Evolutionary conservation across 53 echinoderm and acorn worm genomes (phyloP).

Genomic region (Zoroaster sp.): DNA sequence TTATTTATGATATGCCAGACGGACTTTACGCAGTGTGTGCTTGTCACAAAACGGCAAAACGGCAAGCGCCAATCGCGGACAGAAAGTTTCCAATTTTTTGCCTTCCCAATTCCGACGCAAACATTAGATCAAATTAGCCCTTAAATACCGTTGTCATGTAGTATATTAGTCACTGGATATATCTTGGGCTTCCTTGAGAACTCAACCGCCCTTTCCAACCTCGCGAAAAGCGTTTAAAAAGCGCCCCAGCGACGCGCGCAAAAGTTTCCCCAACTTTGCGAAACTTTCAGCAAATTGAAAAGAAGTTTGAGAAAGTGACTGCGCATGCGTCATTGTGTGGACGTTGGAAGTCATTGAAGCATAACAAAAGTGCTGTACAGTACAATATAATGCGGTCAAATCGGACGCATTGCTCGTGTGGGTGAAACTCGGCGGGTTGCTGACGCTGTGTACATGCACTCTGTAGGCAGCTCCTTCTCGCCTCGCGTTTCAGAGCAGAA

Average conservation of each 20-base stretch:
- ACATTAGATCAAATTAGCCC: neutral
- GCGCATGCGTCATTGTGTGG: constrained; percentile 62
- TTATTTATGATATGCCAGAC: neutral
- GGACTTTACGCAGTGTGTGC: constrained; percentile 9
- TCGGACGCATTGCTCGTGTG: constrained; percentile 6
- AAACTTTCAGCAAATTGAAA: constrained; percentile 60
- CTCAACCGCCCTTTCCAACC: constrained; percentile 12
- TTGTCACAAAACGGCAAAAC: constrained; percentile 28
- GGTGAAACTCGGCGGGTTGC: neutral
- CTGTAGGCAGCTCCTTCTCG: neutral
- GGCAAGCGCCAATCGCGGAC: constrained; percentile 36
- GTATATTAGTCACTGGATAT: constrained; percentile 14
- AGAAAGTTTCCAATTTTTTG: neutral
- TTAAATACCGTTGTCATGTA: neutral
- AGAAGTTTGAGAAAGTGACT: constrained; percentile 54
- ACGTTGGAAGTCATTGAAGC: constrained; percentile 33
- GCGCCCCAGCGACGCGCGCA: constrained; percentile 39
- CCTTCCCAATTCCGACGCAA: neutral
- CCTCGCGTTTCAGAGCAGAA: neutral
- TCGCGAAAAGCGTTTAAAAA: constrained; percentile 6
- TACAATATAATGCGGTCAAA: constrained; percentile 49
- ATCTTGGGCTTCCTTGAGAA: neutral
- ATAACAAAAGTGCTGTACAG: constrained; percentile 50
- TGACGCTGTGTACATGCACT: constrained; percentile 13
- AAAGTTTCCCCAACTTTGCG: constrained; percentile 41